Evolutionary conservation across 23 tunicate species (phyloP), one percentile per base, ranked within the genome.

Genomic region (Styela clava): DNA sequence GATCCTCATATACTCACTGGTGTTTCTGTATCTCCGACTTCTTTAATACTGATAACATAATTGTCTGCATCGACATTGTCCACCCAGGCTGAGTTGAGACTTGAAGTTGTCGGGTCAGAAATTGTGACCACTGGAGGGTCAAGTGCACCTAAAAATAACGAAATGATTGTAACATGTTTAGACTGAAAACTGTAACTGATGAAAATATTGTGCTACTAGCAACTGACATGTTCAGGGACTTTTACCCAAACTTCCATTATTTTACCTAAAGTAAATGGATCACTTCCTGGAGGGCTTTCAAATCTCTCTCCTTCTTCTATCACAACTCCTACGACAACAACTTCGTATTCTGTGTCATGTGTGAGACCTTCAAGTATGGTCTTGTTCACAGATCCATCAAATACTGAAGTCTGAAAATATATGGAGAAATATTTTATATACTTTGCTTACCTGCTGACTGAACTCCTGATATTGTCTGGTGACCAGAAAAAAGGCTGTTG

Each of bases 81-180:
- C 1, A 62, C 69, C 97, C 97, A 91, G n/a, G 30, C 21, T 2
- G 90, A 82, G 27, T 79, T 69, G n/a, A 91, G 33, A 18, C 82
- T 86, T 12, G 78, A 21, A 18, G 65, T 27, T 7, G 87, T 69
- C 0, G 89, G 31, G 69, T 52, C 62, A n/a, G 86, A 31, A 22
- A 91, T 51, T 33, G 69, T 68, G 33, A 91, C 97, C 24, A 18
- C 33, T 25, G 97, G 90, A 9, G 84, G 35, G 16, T n/a, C 64
- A 71, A 91, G 69, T 2, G 84, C 29, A 68, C 81, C 95, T 88
- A 72, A 61, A 33, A 82, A n/a, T n/a, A n/a, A n/a, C n/a, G n/a
- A n/a, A n/a, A n/a, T n/a, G n/a, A n/a, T n/a, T 22, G 35, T n/a
- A 56, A 76, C 24, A 61, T 18, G 21, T 7, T 5, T 28, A 29